Percentiles rank a stretch among this genome's conserved stretches.
Evolutionary conservation across 64 coral and sea anemone genomes (phyloP).

Genomic region (Stichodactyla helianthus): DNA sequence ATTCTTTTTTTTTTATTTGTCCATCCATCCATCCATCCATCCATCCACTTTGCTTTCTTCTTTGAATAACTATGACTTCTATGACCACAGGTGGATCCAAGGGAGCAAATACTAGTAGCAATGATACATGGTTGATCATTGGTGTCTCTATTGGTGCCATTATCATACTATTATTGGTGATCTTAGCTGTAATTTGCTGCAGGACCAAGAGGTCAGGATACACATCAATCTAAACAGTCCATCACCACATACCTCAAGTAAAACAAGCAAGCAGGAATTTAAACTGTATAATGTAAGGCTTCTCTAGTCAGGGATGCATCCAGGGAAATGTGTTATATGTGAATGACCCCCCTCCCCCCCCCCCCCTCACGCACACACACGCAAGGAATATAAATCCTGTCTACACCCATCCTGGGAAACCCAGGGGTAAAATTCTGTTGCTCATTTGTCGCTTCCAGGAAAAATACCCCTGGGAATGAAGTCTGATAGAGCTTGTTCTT

Average conservation of each 20-base stretch:
- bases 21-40: background rate
- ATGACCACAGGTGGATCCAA: background rate
- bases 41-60: background rate
- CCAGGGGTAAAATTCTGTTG: no score
- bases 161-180: background rate
- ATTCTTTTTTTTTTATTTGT: background rate
- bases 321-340: no score
- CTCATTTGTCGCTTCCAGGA: no score
- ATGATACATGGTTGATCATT: background rate
- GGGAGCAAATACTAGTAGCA: background rate
- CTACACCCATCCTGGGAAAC: no score
- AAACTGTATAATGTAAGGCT: no score
- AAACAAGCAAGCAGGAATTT: no score
- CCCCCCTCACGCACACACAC: no score
- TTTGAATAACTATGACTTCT: background rate
- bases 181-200: slow-evolving; percentile 8
- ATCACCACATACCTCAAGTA: background rate
- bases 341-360: no score
- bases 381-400: no score
- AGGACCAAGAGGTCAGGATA: background rate
- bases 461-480: no score
- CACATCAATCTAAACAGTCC: background rate
- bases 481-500: no score
- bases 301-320: no score
- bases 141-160: slow-evolving; percentile 11